Percentiles rank a stretch among this genome's conserved stretches.
phyloP scores from a whole-genome alignment of 2,888 invertebrate species.

The Thera britannica region DNA sequence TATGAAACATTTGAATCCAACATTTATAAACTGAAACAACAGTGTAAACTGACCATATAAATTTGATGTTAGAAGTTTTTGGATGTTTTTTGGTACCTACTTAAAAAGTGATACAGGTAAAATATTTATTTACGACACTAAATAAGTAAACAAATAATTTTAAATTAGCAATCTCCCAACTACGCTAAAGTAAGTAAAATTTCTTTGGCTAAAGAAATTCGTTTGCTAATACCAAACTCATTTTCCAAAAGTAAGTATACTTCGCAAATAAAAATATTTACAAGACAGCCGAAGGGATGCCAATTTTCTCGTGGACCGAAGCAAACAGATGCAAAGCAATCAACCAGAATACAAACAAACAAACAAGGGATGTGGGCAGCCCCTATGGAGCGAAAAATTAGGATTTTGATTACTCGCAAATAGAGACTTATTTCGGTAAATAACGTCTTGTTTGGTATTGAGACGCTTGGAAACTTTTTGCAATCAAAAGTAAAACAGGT shows the following conservation, averaged over 20 bases:
- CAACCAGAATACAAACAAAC: slow-evolving; percentile 40
- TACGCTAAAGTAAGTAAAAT: not conserved
- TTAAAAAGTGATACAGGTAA: too few species aligned
- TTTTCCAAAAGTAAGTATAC: slow-evolving; percentile 23
- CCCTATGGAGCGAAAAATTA: slow-evolving; percentile 39
- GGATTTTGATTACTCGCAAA: slow-evolving; percentile 41
- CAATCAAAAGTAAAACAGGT: not conserved
- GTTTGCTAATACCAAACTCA: slow-evolving; percentile 4
- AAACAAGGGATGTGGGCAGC: slow-evolving; percentile 24
- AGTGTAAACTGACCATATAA: too few species aligned
- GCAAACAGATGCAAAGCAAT: slow-evolving; percentile 43
- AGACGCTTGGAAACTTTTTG: not conserved
- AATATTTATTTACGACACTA: too few species aligned
- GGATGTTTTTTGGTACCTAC: too few species aligned
- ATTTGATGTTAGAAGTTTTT: too few species aligned
- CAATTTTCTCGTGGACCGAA: slow-evolving; percentile 41
- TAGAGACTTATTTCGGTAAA: slow-evolving; percentile 28
- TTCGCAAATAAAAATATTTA: slow-evolving; percentile 40
- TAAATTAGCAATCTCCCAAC: too few species aligned
- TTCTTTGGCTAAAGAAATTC: not conserved
- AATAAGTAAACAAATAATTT: too few species aligned
- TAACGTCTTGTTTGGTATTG: slow-evolving; percentile 10
- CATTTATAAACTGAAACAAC: too few species aligned
- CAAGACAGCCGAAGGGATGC: slow-evolving; percentile 35
- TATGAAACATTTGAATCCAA: too few species aligned